These are phyloP conservation scores for Ochotona curzoniae DNA, from an alignment of 2,113 vertebrate species.

Conservation along the genomic window DNA sequence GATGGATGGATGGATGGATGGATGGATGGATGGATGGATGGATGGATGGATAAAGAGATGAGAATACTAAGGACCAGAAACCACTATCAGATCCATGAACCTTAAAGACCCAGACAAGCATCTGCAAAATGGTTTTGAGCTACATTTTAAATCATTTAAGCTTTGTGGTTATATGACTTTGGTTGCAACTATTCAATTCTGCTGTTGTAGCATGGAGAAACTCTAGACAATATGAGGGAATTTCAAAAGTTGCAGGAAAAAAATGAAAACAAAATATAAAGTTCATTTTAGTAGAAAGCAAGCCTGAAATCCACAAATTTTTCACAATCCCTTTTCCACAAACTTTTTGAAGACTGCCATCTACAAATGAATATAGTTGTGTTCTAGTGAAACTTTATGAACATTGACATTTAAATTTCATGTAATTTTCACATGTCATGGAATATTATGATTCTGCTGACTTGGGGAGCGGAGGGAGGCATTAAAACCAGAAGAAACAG, in stretches of 20 bases:
- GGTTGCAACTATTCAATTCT: background rate
- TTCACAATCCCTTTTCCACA: no score
- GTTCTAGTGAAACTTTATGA: background rate
- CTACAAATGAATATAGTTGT: background rate
- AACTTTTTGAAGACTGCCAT: no score
- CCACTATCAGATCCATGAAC: background rate
- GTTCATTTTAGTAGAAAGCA: no score
- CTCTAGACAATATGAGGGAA: background rate
- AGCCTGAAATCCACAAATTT: no score
- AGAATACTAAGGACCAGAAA: background rate
- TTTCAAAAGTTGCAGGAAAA: no score
- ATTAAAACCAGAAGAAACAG: background rate
- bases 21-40: background rate
- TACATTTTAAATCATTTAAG: background rate
- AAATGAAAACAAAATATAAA: no score
- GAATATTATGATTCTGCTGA: background rate
- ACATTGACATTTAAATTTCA: slow-evolving; percentile 24
- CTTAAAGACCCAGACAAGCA: background rate
- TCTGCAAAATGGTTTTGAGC: background rate
- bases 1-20: background rate
- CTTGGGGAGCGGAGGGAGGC: background rate
- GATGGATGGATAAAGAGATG: background rate
- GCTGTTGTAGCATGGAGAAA: background rate
- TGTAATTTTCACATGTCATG: background rate
- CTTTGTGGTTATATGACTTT: background rate